Evolutionary conservation across 2,113 vertebrate species (phyloP).

Genomic region (Pardalotus punctatus): DNA sequence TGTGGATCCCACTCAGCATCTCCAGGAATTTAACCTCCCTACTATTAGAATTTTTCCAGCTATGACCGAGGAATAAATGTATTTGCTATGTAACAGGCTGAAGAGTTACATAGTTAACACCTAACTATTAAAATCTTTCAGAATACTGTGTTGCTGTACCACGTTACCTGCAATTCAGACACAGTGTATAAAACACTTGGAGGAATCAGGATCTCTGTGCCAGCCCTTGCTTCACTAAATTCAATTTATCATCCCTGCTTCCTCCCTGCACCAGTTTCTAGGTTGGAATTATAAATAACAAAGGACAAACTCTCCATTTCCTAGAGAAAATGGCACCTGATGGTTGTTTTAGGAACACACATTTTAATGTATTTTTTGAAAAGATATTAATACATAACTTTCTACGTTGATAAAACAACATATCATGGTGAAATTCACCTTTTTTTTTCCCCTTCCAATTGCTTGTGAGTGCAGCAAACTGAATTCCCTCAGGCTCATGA

Average conservation of each 20-base stretch:
- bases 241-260: neutral
- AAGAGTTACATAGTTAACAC: neutral
- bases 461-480: neutral
- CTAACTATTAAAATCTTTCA: neutral
- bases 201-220: neutral
- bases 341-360: neutral
- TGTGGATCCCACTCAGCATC: neutral
- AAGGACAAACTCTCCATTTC: neutral
- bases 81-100: neutral
- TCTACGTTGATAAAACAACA: neutral
- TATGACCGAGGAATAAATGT: neutral
- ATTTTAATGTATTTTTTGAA: neutral
- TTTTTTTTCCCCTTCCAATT: neutral
- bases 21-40: neutral
- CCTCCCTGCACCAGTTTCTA: neutral
- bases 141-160: neutral
- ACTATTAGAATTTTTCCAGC: neutral
- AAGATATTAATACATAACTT: neutral
- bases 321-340: neutral
- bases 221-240: neutral
- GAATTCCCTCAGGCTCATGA: neutral
- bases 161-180: neutral
- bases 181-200: neutral
- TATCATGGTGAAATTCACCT: neutral
- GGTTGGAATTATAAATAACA: neutral